Conservation (phyloP, 92 coral and sea anemone genomes). For the Parazoanthus swiftii region DNA sequence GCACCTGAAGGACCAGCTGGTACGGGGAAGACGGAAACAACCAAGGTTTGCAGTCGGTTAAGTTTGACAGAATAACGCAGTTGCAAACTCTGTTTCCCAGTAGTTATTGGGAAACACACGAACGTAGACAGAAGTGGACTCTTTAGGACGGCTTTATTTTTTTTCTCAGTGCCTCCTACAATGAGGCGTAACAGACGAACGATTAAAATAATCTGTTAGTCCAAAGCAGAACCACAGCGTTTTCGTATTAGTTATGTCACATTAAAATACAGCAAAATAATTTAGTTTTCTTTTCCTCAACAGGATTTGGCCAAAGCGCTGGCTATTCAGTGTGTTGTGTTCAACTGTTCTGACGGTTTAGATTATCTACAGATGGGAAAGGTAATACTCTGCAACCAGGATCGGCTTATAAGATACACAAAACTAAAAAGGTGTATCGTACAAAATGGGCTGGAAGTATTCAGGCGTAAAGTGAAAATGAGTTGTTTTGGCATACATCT, state of each 20-base stretch:
- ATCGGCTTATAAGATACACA: no score
- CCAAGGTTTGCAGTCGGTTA: constrained; percentile 67
- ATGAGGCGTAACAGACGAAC: not conserved
- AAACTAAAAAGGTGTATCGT: no score
- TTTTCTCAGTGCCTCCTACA: not conserved
- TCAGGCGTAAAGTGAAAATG: no score
- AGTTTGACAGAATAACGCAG: not conserved
- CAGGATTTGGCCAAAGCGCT: constrained; percentile 99
- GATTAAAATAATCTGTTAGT: not conserved
- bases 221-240: no score
- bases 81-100: not conserved
- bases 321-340: constrained; percentile 98
- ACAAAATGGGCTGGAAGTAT: no score
- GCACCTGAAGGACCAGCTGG: constrained; percentile 99
- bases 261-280: not conserved
- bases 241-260: not conserved
- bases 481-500: no score
- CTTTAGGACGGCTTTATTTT: not conserved
- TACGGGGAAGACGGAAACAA: constrained; percentile 98
- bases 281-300: not conserved
- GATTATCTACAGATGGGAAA: constrained; percentile 99
- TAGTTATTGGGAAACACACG: not conserved
- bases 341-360: constrained; percentile 98
- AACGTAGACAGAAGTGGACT: not conserved
- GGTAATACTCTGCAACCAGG: constrained; percentile 37